These are phyloP conservation scores for Drosophila micromelanica DNA, from an alignment of 1,140 invertebrate species.

Conservation along the genomic window DNA sequence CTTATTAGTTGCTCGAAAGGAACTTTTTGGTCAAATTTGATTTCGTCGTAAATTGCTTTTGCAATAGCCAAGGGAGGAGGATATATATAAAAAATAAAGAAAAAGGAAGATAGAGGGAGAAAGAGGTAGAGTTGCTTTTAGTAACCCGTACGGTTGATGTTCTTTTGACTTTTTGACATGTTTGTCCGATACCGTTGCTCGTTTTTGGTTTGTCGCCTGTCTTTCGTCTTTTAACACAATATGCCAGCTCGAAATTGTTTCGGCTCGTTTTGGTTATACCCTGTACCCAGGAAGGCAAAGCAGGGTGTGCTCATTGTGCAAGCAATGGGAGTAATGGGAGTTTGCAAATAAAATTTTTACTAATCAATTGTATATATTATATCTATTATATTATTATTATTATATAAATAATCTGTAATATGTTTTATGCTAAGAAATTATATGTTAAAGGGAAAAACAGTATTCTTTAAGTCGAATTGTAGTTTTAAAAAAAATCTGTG, in stretches of 20 bases:
- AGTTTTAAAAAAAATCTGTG: no score
- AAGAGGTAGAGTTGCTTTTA: slow-evolving; percentile 21
- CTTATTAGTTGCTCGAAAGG: slow-evolving; percentile 28
- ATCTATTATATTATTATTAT: no score
- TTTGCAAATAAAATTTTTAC: no score
- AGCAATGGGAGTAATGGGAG: background rate
- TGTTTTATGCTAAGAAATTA: no score
- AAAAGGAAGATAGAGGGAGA: no score
- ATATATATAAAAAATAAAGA: no score
- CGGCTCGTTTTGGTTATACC: background rate
- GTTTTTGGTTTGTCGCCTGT: slow-evolving; percentile 8
- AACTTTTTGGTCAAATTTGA: slow-evolving; percentile 65
- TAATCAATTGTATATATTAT: no score
- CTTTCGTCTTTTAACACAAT: slow-evolving; percentile 17
- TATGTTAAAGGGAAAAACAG: no score
- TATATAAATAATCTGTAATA: no score
- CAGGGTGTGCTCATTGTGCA: background rate
- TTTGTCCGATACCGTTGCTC: slow-evolving; percentile 5
- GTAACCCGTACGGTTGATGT: slow-evolving; percentile 29
- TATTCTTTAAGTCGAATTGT: no score
- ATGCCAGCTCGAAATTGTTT: slow-evolving; percentile 21
- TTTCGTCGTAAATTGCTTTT: slow-evolving; percentile 60
- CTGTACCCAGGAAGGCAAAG: background rate
- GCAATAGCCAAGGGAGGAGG: slow-evolving; percentile 18
- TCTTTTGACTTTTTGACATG: slow-evolving; percentile 48